These are phyloP conservation scores for Graphium colonna DNA, from an alignment of 2,888 invertebrate species.

Conservation along the genomic window DNA sequence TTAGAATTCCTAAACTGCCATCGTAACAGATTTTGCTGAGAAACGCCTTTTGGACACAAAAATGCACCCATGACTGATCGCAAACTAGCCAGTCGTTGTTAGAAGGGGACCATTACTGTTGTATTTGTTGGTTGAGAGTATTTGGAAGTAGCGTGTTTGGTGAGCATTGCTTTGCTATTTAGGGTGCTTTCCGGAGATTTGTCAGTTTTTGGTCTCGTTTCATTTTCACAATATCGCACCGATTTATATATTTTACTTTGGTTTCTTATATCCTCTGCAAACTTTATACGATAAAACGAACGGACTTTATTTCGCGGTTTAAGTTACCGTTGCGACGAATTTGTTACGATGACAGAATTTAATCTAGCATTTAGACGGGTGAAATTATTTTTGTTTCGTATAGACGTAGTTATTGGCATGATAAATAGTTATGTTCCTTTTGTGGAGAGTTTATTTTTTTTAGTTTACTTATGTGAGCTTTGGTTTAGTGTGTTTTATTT, in stretches of 20 bases:
- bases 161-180: neutral
- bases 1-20: neutral
- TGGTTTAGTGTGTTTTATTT: neutral
- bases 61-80: neutral
- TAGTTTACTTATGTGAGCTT: conserved; percentile 10
- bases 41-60: neutral
- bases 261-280: neutral
- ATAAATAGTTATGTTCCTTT: neutral
- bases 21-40: conserved; percentile 6
- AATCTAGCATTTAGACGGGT: neutral
- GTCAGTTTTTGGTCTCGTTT: neutral
- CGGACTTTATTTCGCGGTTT: too few relatives aligned
- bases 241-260: neutral
- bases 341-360: conserved; percentile 11
- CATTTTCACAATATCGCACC: too few relatives aligned
- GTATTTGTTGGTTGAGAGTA: neutral
- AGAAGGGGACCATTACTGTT: conserved; percentile 22
- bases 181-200: neutral
- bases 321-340: neutral
- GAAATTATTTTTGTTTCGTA: neutral
- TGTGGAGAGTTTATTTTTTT: conserved; percentile 1
- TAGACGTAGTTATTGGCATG: neutral
- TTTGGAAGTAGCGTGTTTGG: neutral
- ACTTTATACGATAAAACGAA: too few relatives aligned
- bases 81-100: neutral